Percentiles rank a stretch among this genome's conserved stretches.
These are phyloP conservation scores for Xanthorhoe designata DNA, from an alignment of 2,888 invertebrate species.

Conservation along the genomic window DNA sequence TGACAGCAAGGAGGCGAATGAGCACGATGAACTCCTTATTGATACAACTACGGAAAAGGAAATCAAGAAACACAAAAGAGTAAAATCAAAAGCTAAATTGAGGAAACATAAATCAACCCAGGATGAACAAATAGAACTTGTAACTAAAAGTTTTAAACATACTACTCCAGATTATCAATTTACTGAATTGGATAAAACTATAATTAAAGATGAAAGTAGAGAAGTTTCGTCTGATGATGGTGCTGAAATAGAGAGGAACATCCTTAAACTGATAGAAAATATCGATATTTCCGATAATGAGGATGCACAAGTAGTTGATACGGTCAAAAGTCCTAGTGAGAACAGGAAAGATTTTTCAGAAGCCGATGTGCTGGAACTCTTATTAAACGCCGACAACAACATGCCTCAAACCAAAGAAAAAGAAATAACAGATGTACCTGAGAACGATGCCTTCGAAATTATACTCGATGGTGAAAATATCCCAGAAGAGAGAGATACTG, in stretches of 20 bases:
- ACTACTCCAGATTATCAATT: constrained; percentile 12
- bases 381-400: background rate
- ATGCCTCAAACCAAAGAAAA: background rate
- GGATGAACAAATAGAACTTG: background rate
- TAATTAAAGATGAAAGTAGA: constrained; percentile 1
- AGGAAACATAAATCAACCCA: constrained; percentile 10
- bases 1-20: constrained; percentile 53
- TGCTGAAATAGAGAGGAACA: constrained; percentile 40
- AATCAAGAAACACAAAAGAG: constrained; percentile 3
- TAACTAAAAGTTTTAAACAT: constrained; percentile 7
- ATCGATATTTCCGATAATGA: constrained; percentile 46
- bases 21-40: constrained; percentile 38
- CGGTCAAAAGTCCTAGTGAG: background rate
- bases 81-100: background rate
- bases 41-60: constrained; percentile 11
- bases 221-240: constrained; percentile 6
- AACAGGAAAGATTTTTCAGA: background rate
- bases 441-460: background rate
- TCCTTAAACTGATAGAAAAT: constrained; percentile 54
- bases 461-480: background rate
- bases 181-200: constrained; percentile 30
- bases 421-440: background rate
- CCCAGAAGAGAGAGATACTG: background rate
- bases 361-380: constrained; percentile 5
- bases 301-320: constrained; percentile 1